Evolutionary conservation across 2,888 invertebrate genomes (phyloP).

Genomic region (Himalopsyche japonica): DNA sequence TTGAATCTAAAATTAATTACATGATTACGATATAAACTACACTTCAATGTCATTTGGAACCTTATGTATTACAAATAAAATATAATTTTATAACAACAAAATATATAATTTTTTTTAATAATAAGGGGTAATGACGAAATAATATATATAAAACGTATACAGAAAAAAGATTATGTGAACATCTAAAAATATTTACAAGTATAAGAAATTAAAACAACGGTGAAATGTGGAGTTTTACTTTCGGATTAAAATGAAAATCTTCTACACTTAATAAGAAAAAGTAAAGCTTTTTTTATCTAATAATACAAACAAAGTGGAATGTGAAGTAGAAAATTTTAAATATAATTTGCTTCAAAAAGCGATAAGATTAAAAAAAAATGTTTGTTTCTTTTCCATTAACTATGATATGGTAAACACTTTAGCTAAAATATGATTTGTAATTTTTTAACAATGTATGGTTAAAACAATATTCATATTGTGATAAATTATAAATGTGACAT

Average conservation of each 20-base stretch:
- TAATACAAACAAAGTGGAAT: background rate
- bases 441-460: background rate
- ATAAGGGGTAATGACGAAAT: background rate
- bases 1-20: slow-evolving; percentile 7
- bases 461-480: background rate
- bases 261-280: background rate
- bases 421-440: background rate
- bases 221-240: background rate
- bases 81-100: slow-evolving; percentile 6
- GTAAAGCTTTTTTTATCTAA: background rate
- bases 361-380: background rate
- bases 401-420: background rate
- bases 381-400: background rate
- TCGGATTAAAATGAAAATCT: background rate
- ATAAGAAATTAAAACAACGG: background rate
- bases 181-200: background rate
- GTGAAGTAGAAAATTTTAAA: background rate
- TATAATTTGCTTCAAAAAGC: background rate
- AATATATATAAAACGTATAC: background rate
- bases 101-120: background rate
- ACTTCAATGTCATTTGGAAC: slow-evolving; percentile 3
- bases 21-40: slow-evolving; percentile 3
- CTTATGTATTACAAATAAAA: background rate
- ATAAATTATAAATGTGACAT: background rate
- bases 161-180: background rate